phyloP scores from a whole-genome alignment of 2,797 vertebrate species.

The Ispidina lecontei region DNA sequence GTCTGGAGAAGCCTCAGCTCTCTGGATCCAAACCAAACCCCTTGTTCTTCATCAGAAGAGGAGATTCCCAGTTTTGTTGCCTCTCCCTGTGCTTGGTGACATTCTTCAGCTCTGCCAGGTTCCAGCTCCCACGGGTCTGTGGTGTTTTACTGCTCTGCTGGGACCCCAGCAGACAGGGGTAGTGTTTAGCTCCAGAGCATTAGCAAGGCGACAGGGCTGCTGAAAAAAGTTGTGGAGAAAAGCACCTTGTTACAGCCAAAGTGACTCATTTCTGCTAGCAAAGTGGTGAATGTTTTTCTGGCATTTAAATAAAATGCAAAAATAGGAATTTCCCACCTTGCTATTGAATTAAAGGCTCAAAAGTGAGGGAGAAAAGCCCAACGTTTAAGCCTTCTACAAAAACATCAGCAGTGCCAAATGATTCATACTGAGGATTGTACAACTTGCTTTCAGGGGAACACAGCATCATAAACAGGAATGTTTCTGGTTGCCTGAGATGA shows the following conservation, averaged over 20 bases:
- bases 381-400: not conserved
- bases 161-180: not conserved
- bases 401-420: not conserved
- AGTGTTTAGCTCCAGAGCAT: not conserved
- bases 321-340: conserved; percentile 22
- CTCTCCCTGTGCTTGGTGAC: not conserved
- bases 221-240: not conserved
- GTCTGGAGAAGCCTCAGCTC: not conserved
- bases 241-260: not conserved
- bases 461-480: not conserved
- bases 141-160: not conserved
- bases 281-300: conserved; percentile 23
- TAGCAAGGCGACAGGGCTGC: not conserved
- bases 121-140: not conserved
- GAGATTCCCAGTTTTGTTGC: not conserved
- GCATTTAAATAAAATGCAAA: conserved; percentile 28
- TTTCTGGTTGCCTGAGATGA: not conserved
- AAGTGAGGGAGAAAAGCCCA: not conserved
- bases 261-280: conserved; percentile 33
- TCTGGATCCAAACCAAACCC: not conserved
- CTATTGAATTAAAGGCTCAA: not conserved
- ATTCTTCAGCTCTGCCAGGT: not conserved
- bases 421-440: conserved; percentile 1
- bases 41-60: not conserved
- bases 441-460: not conserved